phyloP scores from a whole-genome alignment of 2,888 invertebrate genomes.

The Erebia epiphron region DNA sequence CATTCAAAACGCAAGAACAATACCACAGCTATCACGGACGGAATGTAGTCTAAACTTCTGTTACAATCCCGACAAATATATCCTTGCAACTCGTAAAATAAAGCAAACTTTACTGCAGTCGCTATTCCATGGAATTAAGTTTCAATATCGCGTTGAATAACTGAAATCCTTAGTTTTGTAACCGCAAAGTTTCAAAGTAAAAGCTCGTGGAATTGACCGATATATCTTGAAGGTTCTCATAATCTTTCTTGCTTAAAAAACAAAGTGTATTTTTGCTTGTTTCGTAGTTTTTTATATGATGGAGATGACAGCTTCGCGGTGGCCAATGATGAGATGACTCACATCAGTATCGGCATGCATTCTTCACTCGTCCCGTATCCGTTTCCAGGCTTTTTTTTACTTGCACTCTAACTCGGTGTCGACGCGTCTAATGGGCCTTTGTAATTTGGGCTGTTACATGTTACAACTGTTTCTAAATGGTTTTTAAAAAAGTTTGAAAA shows the following conservation, averaged over 20 bases:
- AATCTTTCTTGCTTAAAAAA: conserved; percentile 43
- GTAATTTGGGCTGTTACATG: conserved; percentile 30
- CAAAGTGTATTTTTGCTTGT: conserved; percentile 49
- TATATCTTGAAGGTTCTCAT: conserved; percentile 41
- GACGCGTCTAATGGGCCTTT: conserved; percentile 45
- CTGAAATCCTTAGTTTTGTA: conserved; percentile 21
- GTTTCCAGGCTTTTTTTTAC: conserved; percentile 59
- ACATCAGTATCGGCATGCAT: conserved; percentile 70
- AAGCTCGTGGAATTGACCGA: conserved; percentile 50
- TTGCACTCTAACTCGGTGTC: conserved; percentile 57
- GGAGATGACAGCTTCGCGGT: conserved; percentile 62
- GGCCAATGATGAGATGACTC: conserved; percentile 75
- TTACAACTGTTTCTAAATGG: conserved; percentile 27
- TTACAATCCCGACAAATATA: conserved; percentile 45
- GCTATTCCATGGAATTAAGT: conserved; percentile 20
- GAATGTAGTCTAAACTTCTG: conserved; percentile 74
- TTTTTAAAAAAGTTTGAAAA: conserved; percentile 8
- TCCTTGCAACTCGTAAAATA: conserved; percentile 16
- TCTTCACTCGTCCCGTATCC: conserved; percentile 69
- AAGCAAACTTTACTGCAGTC: conserved; percentile 32
- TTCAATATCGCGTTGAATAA: conserved; percentile 23
- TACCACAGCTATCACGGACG: conserved; percentile 54
- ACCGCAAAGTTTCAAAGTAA: conserved; percentile 53
- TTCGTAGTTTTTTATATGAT: conserved; percentile 41
- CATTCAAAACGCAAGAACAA: conserved; percentile 44